Percentiles rank a stretch among this genome's conserved stretches.
Conservation (phyloP, 2,888 invertebrate genomes). For the Morpho helenor region DNA sequence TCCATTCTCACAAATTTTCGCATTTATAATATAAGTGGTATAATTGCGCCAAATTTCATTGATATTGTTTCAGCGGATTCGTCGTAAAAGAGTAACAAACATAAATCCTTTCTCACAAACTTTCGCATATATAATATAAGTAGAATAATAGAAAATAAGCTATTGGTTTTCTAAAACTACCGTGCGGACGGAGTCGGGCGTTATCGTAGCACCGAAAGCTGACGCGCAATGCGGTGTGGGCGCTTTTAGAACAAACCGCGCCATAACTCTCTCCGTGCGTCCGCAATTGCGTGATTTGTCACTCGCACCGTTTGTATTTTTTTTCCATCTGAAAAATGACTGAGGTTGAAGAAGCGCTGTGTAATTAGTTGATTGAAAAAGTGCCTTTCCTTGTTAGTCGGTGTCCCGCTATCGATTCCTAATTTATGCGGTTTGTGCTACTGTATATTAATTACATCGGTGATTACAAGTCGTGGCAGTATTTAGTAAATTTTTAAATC, state of each 20-base stretch:
- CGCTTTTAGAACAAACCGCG: constrained; percentile 71
- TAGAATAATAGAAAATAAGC: too few relatives aligned
- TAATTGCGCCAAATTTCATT: too few relatives aligned
- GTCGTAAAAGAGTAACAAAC: too few relatives aligned
- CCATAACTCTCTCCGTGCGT: constrained; percentile 73
- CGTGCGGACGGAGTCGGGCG: background rate
- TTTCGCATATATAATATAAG: too few relatives aligned
- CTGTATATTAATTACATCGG: constrained; percentile 27
- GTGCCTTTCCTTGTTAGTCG: constrained; percentile 57
- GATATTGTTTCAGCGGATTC: too few relatives aligned
- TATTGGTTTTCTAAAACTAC: too few relatives aligned
- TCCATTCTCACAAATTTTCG: too few relatives aligned
- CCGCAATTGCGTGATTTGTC: constrained; percentile 78
- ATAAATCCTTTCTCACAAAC: too few relatives aligned
- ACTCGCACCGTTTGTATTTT: constrained; percentile 57
- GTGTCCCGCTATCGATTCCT: constrained; percentile 49
- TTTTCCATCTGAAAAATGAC: constrained; percentile 64
- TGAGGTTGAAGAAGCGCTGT: constrained; percentile 53
- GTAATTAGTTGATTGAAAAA: constrained; percentile 71
- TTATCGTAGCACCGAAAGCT: background rate
- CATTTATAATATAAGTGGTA: too few relatives aligned
- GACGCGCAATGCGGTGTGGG: constrained; percentile 39
- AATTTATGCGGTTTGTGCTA: constrained; percentile 37
- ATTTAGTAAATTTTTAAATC: too few relatives aligned
- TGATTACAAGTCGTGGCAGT: background rate